Conservation (phyloP, 1,140 invertebrate genomes). For the Drosophila arawakana region DNA sequence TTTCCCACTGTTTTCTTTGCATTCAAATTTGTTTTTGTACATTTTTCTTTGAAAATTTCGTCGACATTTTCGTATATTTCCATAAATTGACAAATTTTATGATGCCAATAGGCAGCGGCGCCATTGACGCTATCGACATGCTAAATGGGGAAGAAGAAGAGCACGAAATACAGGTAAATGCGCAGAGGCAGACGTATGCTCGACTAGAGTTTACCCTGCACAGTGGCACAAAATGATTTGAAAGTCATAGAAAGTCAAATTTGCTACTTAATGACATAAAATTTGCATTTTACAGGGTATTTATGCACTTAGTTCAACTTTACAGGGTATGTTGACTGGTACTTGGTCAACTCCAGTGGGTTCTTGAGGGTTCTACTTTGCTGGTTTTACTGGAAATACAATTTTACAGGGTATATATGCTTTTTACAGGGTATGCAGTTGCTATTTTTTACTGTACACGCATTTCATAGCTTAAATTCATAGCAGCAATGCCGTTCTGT, state of each 20-base stretch:
- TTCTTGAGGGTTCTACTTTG: background rate
- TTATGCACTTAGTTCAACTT: background rate
- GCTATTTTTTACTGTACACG: background rate
- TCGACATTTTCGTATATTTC: conserved; percentile 47
- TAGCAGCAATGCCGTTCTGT: too few species aligned
- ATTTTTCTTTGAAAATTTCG: conserved; percentile 35
- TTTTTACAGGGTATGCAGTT: background rate
- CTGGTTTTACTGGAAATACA: background rate
- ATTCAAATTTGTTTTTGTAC: conserved; percentile 8
- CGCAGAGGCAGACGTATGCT: background rate
- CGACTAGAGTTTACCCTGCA: background rate
- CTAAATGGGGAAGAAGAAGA: background rate
- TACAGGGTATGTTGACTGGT: background rate
- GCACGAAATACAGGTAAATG: conserved; percentile 6
- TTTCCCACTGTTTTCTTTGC: background rate
- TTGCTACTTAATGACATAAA: background rate
- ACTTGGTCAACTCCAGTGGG: background rate
- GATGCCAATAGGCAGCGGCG: conserved; percentile 50
- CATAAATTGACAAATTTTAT: conserved; percentile 68
- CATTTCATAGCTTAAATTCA: too few species aligned
- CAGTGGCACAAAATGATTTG: background rate
- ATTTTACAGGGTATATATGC: background rate
- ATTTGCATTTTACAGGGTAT: background rate
- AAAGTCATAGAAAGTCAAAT: background rate
- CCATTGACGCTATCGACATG: conserved; percentile 42